Percentiles rank a stretch among this genome's conserved stretches.
Evolutionary conservation across 1,140 invertebrate genomes (phyloP).

Genomic region (Pachyrhynchus sulphureomaculatus): DNA sequence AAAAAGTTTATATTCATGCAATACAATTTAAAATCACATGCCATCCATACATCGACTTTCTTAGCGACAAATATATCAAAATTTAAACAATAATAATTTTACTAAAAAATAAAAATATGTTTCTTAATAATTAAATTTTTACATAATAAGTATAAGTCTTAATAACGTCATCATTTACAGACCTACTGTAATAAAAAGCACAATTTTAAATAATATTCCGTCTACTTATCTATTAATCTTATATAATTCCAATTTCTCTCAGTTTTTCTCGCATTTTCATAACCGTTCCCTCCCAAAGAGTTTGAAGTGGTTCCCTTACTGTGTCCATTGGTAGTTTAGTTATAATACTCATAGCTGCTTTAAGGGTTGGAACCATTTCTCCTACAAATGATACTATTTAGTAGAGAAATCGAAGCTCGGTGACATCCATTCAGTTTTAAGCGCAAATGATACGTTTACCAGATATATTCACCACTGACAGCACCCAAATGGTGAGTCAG

Average conservation of each 20-base stretch:
- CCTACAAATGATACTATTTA: constrained; percentile 26
- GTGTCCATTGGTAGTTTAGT: constrained; percentile 36
- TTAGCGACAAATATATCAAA: not conserved
- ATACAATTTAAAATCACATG: not conserved
- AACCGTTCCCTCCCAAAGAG: constrained; percentile 42
- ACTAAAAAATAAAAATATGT: too few relatives aligned
- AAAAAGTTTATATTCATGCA: not conserved
- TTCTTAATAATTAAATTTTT: too few relatives aligned
- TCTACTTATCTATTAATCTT: constrained; percentile 9
- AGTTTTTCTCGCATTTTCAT: constrained; percentile 40
- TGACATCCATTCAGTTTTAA: too few relatives aligned
- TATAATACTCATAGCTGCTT: constrained; percentile 43
- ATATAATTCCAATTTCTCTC: constrained; percentile 42
- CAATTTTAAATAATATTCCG: too few relatives aligned
- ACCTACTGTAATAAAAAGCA: too few relatives aligned
- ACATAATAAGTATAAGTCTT: too few relatives aligned
- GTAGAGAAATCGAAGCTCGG: not conserved
- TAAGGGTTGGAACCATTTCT: constrained; percentile 37
- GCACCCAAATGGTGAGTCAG: too few relatives aligned
- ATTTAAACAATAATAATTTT: not conserved
- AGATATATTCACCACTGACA: too few relatives aligned
- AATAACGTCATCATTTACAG: too few relatives aligned
- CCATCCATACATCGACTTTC: not conserved
- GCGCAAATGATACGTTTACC: too few relatives aligned
- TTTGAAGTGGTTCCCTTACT: constrained; percentile 40